Evolutionary conservation across 2,888 invertebrate genomes (phyloP), one percentile per base, ranked within the genome.

Genomic region (Listrodromus nycthemerus): DNA sequence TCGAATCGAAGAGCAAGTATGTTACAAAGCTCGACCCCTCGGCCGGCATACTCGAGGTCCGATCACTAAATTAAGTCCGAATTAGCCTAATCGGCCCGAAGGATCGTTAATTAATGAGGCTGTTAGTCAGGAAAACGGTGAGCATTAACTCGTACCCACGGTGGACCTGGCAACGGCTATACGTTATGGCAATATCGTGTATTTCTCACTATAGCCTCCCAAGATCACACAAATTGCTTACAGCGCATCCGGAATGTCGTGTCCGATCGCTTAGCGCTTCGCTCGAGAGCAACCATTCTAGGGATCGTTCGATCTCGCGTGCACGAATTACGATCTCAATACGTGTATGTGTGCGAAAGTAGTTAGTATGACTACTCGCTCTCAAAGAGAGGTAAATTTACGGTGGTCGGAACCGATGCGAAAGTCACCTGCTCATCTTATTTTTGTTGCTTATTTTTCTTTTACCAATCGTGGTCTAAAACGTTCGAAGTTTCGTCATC

Each of bases 171-270:
- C 86, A 85, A 85, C 86, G 84, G 86, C 90, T 88, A 91, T 91
- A 89, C 88, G 89, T 90, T 91, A 90, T 90, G 88, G 89, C 89
- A 91, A 91, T 91, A 91, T 91, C 90, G 89, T 91, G 91, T 91
- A 91, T 91, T 91, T 91, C 91, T 91, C 91, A 91, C 91, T 90
- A 90, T 90, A 89, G 85, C 86, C 24, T 21, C 13, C 55, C 87
- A 86, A 85, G 88, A 88, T 91, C 90, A 91, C 90, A 91, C 91
- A 91, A 91, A 91, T 91, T 91, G 91, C 89, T 90, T 91, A 91
- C 91, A 91, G 89, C 88, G 88, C 88, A 91, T 86, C 88, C 89
- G 90, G 90, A 90, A 90, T 89, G 89, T 87, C 87, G 82, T 71
- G 71, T 41, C 52, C 58, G 67, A 65, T 52, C 65, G 48, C 52